Evolutionary conservation across 2,797 vertebrate species (phyloP).

Genomic region (Enoplosus armatus): DNA sequence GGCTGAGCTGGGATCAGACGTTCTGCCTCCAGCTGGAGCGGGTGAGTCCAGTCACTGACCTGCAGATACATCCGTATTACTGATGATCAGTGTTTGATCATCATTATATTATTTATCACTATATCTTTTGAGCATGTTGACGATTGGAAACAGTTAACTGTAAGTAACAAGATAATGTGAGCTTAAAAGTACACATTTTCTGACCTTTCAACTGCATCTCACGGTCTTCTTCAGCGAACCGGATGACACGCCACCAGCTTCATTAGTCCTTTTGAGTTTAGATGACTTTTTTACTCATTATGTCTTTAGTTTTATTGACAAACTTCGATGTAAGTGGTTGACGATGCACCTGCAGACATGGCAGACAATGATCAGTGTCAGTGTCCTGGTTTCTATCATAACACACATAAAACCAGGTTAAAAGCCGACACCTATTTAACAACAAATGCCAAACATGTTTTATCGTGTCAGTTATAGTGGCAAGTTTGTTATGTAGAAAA

Average conservation of each 20-base stretch:
- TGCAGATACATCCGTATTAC: too few species aligned
- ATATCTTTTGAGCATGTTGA: too few species aligned
- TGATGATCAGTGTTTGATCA: too few species aligned
- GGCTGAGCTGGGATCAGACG: constrained; percentile 91
- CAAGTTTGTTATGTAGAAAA: neutral
- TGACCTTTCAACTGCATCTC: too few species aligned
- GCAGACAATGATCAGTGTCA: neutral
- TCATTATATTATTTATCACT: too few species aligned
- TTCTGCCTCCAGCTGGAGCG: constrained; percentile 90
- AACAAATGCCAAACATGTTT: neutral
- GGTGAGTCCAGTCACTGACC: constrained; percentile 77
- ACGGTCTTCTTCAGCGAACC: too few species aligned
- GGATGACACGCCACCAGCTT: too few species aligned
- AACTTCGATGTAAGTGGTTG: neutral
- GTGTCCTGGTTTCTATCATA: neutral
- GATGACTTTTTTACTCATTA: neutral
- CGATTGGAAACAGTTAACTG: too few species aligned
- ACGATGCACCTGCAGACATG: neutral
- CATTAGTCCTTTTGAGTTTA: too few species aligned
- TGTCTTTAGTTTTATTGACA: neutral
- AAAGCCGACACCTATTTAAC: neutral
- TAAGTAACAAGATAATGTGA: too few species aligned
- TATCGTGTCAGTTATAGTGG: too few species aligned
- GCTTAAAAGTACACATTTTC: too few species aligned
- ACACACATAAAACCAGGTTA: neutral